Evolutionary conservation across 2,888 invertebrate species (phyloP).

Genomic region (Ptycholaimellus sp.): DNA sequence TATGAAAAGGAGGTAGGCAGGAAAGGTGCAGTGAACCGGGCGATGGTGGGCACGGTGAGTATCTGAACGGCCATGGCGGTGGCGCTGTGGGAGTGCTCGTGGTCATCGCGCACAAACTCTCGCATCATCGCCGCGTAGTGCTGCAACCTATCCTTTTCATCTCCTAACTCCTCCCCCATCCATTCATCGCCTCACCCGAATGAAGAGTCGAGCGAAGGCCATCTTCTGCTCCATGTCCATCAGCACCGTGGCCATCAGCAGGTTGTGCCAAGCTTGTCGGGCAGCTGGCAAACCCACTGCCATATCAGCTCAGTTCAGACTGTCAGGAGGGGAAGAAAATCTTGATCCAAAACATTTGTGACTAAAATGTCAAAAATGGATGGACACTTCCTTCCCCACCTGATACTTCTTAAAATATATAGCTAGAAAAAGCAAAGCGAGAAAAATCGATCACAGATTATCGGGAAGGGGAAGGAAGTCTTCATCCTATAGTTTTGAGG

Average conservation of each 20-base stretch:
- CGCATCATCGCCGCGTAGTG: slow-evolving; percentile 33
- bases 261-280: slow-evolving; percentile 42
- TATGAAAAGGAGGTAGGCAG: slow-evolving; percentile 21
- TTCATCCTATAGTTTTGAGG: too few species aligned
- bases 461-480: too few species aligned
- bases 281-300: slow-evolving; percentile 25
- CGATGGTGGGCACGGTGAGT: slow-evolving; percentile 50
- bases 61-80: slow-evolving; percentile 81
- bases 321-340: too few species aligned
- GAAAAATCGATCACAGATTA: too few species aligned
- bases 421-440: too few species aligned
- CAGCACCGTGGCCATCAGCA: slow-evolving; percentile 81
- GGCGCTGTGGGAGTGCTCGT: slow-evolving; percentile 81
- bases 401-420: too few species aligned
- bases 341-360: too few species aligned
- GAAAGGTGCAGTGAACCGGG: slow-evolving; percentile 24
- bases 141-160: slow-evolving; percentile 15
- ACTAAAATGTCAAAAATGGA: too few species aligned
- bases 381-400: too few species aligned
- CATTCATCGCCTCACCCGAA: slow-evolving; percentile 24
- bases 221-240: slow-evolving; percentile 83
- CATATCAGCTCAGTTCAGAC: too few species aligned
- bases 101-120: slow-evolving; percentile 84
- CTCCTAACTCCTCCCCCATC: not conserved
- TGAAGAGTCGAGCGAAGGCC: slow-evolving; percentile 49